phyloP scores from a whole-genome alignment of 2,888 invertebrate species.

The Auanema freiburgensis region DNA sequence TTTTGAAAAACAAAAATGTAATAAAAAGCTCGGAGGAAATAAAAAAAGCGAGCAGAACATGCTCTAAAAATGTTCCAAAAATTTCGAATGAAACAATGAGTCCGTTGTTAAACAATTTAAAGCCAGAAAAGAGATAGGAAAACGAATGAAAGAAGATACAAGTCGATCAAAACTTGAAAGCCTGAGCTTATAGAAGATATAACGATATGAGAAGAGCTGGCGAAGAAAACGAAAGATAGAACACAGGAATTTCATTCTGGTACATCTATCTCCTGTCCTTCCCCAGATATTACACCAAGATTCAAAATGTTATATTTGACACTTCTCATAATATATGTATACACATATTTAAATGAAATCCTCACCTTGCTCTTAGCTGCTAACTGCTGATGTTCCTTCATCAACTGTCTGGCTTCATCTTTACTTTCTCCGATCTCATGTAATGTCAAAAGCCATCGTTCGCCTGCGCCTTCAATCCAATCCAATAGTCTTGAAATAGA shows the following conservation, averaged over 20 bases:
- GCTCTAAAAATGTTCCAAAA: background rate
- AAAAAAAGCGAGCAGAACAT: background rate
- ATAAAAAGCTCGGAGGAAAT: background rate
- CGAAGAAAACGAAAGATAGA: no score
- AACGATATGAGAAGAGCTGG: no score
- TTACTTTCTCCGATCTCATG: slow-evolving; percentile 67
- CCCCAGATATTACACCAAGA: no score
- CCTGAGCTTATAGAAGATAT: no score
- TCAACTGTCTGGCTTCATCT: slow-evolving; percentile 77
- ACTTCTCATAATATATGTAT: background rate
- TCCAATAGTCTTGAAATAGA: slow-evolving; percentile 31
- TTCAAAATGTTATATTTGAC: background rate
- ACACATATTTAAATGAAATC: background rate
- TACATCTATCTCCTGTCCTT: no score
- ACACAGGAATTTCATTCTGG: no score
- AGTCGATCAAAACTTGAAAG: no score
- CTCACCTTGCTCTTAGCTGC: slow-evolving; percentile 62
- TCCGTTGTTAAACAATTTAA: no score
- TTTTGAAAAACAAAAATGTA: background rate
- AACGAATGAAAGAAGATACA: no score
- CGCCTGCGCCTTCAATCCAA: slow-evolving; percentile 72
- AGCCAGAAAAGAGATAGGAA: no score
- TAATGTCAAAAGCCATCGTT: slow-evolving; percentile 75
- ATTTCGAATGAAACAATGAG: no score
- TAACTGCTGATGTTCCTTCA: slow-evolving; percentile 77